Evolutionary conservation across 2,888 invertebrate species (phyloP), one percentile per base, ranked within the genome.

Genomic region (Notodromas monacha): DNA sequence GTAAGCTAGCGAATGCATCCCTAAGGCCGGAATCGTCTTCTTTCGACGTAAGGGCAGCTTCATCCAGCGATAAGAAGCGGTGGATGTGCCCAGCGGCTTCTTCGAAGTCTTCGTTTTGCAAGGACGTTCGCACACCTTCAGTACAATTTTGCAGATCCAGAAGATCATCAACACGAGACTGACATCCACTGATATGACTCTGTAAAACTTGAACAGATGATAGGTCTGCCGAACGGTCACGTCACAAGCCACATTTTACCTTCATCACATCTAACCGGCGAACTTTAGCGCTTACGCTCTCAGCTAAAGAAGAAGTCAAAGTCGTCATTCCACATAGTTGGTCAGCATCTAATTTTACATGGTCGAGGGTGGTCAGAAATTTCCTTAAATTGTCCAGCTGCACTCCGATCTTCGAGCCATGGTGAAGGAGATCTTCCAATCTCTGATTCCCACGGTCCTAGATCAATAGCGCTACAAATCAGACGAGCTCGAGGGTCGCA

Each of bases 1-100:
- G 68, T 10, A 81, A 50, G 41, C 63, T 57, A 34, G 61, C 54
- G 37, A 72, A 61, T 12, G 68, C 68, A 21, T 21, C 21, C n/a
- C n/a, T n/a, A 8, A 21, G n/a, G 21, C 21, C n/a, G 21, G 6
- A 21, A 6, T n/a, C 21, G 6, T 6, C 21, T 21, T 6, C 8
- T n/a, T 8, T 21, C 6, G 21, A 21, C n/a, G 66, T 62, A 4
- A 77, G 45, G 8, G 72, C 54, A 36, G 63, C 63, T 42, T 81
- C 77, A 52, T 86, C 86, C 65, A 89, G 76, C 31, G 70, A 67
- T 26, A 86, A 56, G 50, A 79, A 89, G 27, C 92, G 61, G 40
- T 86, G 77, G 28, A 96, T 72, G 45, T 89, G 89, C 1, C 67
- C 77, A 8, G 92, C 89, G 32, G 86, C 84, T 52, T 74, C 70